Conservation (phyloP, 2,797 vertebrate genomes). For the Leptatherina wallacei region DNA sequence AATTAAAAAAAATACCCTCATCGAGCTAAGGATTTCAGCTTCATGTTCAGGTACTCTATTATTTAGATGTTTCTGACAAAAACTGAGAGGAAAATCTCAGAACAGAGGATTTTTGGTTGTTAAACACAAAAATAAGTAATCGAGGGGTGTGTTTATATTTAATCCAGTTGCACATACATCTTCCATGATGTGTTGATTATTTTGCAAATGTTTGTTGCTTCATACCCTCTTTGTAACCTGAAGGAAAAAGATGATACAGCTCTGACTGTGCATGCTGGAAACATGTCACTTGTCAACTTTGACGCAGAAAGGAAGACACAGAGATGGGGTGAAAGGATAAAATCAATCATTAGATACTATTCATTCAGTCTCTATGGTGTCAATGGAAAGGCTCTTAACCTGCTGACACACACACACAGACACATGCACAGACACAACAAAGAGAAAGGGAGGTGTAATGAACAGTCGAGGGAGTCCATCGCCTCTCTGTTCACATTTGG, state of each 20-base stretch:
- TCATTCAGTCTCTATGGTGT: conserved; percentile 68
- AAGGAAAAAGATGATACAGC: conserved; percentile 26
- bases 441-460: conserved; percentile 70
- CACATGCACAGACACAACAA: conserved; percentile 39
- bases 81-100: conserved; percentile 6
- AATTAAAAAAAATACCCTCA: conserved; percentile 34
- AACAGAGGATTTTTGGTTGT: background rate
- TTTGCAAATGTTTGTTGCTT: conserved; percentile 17
- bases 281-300: conserved; percentile 49
- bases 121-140: background rate
- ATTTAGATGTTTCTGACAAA: conserved; percentile 29
- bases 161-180: background rate
- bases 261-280: conserved; percentile 33
- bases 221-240: conserved; percentile 25
- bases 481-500: conserved; percentile 75
- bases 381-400: conserved; percentile 76
- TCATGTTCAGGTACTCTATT: conserved; percentile 15
- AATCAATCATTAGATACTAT: conserved; percentile 79
- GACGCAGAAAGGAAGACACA: conserved; percentile 62
- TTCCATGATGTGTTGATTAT: conserved; percentile 2
- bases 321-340: conserved; percentile 65
- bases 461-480: conserved; percentile 81
- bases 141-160: background rate
- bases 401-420: conserved; percentile 65
- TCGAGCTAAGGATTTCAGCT: conserved; percentile 34